Base-by-base conservation (phyloP, 2,113 vertebrate genomes). In the Bos indicus region DNA sequence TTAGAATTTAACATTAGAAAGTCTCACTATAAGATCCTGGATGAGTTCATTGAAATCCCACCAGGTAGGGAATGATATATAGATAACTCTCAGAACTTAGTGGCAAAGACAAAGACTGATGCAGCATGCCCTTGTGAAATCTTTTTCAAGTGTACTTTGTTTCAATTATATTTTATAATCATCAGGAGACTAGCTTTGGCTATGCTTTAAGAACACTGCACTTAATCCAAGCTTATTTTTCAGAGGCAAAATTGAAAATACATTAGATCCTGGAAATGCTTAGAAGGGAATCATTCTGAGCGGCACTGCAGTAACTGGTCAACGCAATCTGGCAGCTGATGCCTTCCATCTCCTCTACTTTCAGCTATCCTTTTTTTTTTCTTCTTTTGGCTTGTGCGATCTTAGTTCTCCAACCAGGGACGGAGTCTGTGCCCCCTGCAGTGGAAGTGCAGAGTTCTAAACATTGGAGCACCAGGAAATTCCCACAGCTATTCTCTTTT, bases 191-290 rank as follows among this genome's bases (percentile, higher is more conserved):
- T 36, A 64, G 80, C 36, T 81, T 86, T 64, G 54, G 60, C 80
- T 87, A 81, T 52, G n/a, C 81, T 95, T 91, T 95, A 52, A 88
- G 93, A 93, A 54, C 25, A 43, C 5, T 51, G 78, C n/a, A 91
- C 62, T 91, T 88, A 94, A 95, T 95, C 71, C 94, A 92, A 89
- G 84, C 54, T 96, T 96, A 91, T 81, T 97, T 90, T 95, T 89
- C 21, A 90, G 43, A 89, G 94, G 89, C 57, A 10, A 95, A 92
- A 90, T 62, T 71, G 87, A 88, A 91, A 96, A 94, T 48, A 83
- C 43, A 67, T 84, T 52, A 71, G 57, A 85, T 46, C 82, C 81
- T 77, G 23, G 36, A 88, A 97, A n/a, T 88, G 28, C 90, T 83
- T 77, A 51, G 60, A 90, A 95, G 26, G 36, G 46, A 95, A 87